Evolutionary conservation across 2,888 invertebrate species (phyloP).

Genomic region (Agrilus mali): DNA sequence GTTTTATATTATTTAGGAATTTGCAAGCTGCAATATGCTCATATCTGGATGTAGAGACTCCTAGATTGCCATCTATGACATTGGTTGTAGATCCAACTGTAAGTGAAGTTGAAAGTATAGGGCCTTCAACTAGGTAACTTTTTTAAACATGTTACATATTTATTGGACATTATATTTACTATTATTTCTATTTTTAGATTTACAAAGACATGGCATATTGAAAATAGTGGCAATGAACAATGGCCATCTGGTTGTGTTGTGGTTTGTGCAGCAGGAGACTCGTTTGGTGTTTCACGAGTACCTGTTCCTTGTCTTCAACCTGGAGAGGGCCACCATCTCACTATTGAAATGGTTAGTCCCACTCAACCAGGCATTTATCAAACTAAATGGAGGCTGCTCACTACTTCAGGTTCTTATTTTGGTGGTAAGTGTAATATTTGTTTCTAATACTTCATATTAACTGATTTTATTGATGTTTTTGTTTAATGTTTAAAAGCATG

Average conservation of each 20-base stretch:
- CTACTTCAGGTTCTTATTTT: conserved; percentile 78
- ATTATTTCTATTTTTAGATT: conserved; percentile 41
- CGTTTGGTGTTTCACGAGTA: conserved; percentile 46
- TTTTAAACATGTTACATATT: too few relatives aligned
- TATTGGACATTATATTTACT: background rate
- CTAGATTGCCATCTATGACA: conserved; percentile 65
- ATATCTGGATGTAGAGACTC: conserved; percentile 80
- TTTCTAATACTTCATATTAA: background rate
- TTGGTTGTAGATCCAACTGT: conserved; percentile 62
- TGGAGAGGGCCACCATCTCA: conserved; percentile 62
- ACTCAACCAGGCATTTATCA: conserved; percentile 59
- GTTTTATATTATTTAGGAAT: conserved; percentile 80
- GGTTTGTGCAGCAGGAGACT: conserved; percentile 57
- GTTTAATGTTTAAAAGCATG: background rate
- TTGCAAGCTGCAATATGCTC: conserved; percentile 92
- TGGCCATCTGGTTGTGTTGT: conserved; percentile 84
- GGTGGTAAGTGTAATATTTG: conserved; percentile 53
- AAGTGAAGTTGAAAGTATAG: conserved; percentile 63
- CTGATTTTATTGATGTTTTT: conserved; percentile 1
- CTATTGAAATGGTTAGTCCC: conserved; percentile 72
- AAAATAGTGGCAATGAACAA: conserved; percentile 71
- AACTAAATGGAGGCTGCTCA: conserved; percentile 83
- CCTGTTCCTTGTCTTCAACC: conserved; percentile 61
- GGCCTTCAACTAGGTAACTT: conserved; percentile 47
- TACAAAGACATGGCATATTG: conserved; percentile 77